Evolutionary conservation across 1,140 invertebrate genomes (phyloP), one percentile per base, ranked within the genome.

Genomic region (Wasmannia auropunctata): DNA sequence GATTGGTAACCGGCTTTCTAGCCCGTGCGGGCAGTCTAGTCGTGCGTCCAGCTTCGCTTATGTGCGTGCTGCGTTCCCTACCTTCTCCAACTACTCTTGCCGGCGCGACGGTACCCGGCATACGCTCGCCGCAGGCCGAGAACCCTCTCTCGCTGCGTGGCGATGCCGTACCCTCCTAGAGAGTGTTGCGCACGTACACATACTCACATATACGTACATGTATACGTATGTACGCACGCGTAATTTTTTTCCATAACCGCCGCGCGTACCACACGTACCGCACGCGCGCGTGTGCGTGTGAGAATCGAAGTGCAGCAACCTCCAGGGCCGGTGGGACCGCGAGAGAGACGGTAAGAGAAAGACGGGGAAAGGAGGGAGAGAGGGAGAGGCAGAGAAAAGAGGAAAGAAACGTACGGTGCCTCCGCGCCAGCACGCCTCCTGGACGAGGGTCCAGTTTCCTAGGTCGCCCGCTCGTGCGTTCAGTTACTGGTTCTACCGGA

Each of bases 1-100:
- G 91, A 93, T 94, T 92, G 92, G 92, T 92, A 94, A 93, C 93
- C 90, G 92, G 92, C 92, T 93, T 92, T 92, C 91, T 91, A 92
- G 89, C 92, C 22, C 89, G 77, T 67, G 43, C 51, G 75, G 84
- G 0, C 63, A 72, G 86, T 75, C 87, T 89, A 85, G 74, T 86
- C 85, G 54, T 19, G 28, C 76, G 67, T 49, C 49, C 49, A 65
- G 43, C 54, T 28, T 54, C 19, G 62, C 34, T 49, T 70, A 60
- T 69, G 75, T 58, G 60, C 86, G 69, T 56, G 77, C 14, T 67
- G 14, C n/a, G n/a, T 19, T 43, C 77, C 83, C 60, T 43, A 28
- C 25, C 91, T 87, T 84, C 88, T 89, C 87, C 79, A 79, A 58
- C 87, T 87, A 85, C 90, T 93, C 91, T 88, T 28, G n/a, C n/a